Percentiles rank a stretch among this genome's conserved stretches.
Evolutionary conservation across 2,113 vertebrate genomes (phyloP).

Genomic region (Cariama cristata): DNA sequence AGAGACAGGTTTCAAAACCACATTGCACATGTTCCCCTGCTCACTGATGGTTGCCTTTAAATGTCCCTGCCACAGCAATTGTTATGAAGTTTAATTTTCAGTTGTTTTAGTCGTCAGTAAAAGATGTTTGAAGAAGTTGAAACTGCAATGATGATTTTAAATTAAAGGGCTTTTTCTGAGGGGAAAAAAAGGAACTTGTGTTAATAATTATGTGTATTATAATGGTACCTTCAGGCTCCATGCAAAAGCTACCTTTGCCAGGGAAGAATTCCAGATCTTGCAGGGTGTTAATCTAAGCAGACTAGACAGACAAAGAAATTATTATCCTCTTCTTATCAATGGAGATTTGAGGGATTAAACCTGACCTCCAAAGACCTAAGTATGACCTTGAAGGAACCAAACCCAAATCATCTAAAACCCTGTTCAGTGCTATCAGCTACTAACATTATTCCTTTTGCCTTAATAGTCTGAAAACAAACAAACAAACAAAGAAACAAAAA

Average conservation of each 20-base stretch:
- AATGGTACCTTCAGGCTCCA: not conserved
- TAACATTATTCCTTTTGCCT: not conserved
- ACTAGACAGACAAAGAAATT: slow-evolving; percentile 22
- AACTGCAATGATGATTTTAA: not conserved
- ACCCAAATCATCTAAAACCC: not conserved
- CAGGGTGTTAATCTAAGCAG: not conserved
- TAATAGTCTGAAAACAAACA: not conserved
- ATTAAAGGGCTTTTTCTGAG: not conserved
- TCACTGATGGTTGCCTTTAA: not conserved
- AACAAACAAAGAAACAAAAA: not conserved
- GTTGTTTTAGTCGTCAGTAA: not conserved
- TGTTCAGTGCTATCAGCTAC: not conserved
- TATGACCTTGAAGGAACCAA: slow-evolving; percentile 10
- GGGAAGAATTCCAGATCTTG: not conserved
- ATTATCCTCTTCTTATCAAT: not conserved
- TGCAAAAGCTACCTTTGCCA: not conserved
- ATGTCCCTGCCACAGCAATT: not conserved
- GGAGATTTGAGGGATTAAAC: slow-evolving; percentile 1
- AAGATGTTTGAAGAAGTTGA: not conserved
- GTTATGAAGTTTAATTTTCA: not conserved
- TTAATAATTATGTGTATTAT: not conserved
- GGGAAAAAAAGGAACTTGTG: not conserved
- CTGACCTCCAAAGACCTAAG: not conserved
- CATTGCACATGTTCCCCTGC: rapidly evolving
- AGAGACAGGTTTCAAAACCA: not conserved